Conservation (phyloP, 2,113 vertebrate genomes). For the Seriola quinqueradiata region DNA sequence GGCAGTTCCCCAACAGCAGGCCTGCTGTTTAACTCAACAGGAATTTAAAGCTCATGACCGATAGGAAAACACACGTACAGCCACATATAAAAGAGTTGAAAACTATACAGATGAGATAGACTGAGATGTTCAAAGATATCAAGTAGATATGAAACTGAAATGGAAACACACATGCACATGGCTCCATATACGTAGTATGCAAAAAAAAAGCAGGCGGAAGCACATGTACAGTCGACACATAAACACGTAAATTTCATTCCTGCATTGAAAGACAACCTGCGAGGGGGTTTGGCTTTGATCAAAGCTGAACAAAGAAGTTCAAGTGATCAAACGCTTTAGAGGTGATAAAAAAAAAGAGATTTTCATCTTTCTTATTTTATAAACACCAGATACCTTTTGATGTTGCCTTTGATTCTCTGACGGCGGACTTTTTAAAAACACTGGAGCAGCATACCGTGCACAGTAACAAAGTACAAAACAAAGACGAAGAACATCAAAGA, state of each 20-base stretch:
- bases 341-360: neutral
- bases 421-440: neutral
- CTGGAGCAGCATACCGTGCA: neutral
- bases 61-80: slow-evolving; percentile 4
- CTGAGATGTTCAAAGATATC: neutral
- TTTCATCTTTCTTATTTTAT: no score
- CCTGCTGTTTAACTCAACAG: slow-evolving; percentile 10
- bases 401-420: slow-evolving; percentile 1
- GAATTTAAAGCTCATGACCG: slow-evolving; percentile 10
- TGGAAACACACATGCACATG: neutral
- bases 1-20: slow-evolving; percentile 13
- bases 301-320: neutral
- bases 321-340: neutral
- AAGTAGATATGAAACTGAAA: slow-evolving; percentile 1
- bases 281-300: neutral
- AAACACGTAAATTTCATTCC: neutral
- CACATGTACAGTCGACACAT: neutral
- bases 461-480: neutral
- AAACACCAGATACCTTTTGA: neutral
- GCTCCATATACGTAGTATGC: neutral
- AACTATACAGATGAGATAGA: neutral
- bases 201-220: neutral
- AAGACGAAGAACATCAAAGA: neutral
- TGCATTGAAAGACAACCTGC: neutral
- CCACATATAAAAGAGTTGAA: neutral